Percentiles rank a stretch among this genome's conserved stretches.
Evolutionary conservation across 2,113 vertebrate species (phyloP).

Genomic region (Morone saxatilis): DNA sequence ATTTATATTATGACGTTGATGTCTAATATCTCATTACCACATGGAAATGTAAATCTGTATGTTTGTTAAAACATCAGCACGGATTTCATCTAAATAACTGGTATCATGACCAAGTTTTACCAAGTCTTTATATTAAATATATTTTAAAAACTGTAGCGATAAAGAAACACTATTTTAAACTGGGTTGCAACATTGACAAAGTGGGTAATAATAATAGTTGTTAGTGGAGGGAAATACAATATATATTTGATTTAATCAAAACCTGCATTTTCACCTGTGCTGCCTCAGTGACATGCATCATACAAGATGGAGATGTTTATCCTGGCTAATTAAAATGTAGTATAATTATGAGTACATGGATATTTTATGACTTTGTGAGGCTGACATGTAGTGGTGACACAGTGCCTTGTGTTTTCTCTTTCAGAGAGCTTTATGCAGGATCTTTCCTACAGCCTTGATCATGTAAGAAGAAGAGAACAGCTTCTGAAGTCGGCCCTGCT

Average conservation of each 20-base stretch:
- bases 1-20: neutral
- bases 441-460: conserved; percentile 91
- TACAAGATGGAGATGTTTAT: neutral
- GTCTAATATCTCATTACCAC: neutral
- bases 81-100: too few species aligned
- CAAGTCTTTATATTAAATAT: neutral
- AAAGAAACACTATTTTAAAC: neutral
- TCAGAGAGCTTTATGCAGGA: conserved; percentile 85
- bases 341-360: neutral
- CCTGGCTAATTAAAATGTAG: neutral
- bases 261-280: neutral
- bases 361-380: neutral
- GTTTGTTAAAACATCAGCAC: neutral
- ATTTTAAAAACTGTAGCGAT: neutral
- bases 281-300: neutral
- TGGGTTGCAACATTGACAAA: neutral
- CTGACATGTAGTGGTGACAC: neutral
- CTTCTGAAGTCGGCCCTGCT: conserved; percentile 92
- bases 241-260: neutral
- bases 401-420: conserved; percentile 24
- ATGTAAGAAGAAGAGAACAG: conserved; percentile 88
- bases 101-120: too few species aligned
- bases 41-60: neutral
- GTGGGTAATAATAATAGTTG: neutral
- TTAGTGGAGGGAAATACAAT: neutral